Conservation (phyloP, 2,113 vertebrate genomes). For the Hemichromis elongatus region DNA sequence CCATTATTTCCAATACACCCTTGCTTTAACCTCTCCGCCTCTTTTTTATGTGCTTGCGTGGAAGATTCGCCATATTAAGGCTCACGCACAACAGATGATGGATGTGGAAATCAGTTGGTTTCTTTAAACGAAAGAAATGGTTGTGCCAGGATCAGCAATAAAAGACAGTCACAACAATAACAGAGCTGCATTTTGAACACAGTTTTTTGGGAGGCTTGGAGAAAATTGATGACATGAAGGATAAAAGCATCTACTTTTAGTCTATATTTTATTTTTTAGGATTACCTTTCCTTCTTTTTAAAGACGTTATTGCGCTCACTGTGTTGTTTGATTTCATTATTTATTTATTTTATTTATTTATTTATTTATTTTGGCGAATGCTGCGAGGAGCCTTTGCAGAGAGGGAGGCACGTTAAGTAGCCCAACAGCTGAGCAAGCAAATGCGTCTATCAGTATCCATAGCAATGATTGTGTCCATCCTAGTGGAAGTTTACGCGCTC, state of each 20-base stretch:
- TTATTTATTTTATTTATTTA: too few relatives aligned
- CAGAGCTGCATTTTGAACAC: neutral
- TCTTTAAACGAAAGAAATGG: neutral
- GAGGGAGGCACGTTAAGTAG: neutral
- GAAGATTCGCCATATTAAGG: neutral
- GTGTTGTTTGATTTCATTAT: neutral
- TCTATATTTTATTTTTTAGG: neutral
- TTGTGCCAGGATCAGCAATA: neutral
- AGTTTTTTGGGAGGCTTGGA: neutral
- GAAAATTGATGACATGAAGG: neutral
- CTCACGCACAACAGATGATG: neutral
- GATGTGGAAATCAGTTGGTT: neutral
- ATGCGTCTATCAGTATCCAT: conserved; percentile 14
- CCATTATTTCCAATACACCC: conserved; percentile 6
- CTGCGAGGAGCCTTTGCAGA: neutral
- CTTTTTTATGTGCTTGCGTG: neutral
- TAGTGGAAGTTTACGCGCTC: neutral
- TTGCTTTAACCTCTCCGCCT: neutral
- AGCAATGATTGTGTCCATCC: neutral
- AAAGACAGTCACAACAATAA: neutral
- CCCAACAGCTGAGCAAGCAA: conserved; percentile 28
- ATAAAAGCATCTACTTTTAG: neutral
- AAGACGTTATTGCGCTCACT: neutral
- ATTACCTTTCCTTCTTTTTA: neutral
- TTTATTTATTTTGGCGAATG: neutral